Base-by-base conservation (phyloP, 2,797 vertebrate species). In the Adrianichthys oophorus region DNA sequence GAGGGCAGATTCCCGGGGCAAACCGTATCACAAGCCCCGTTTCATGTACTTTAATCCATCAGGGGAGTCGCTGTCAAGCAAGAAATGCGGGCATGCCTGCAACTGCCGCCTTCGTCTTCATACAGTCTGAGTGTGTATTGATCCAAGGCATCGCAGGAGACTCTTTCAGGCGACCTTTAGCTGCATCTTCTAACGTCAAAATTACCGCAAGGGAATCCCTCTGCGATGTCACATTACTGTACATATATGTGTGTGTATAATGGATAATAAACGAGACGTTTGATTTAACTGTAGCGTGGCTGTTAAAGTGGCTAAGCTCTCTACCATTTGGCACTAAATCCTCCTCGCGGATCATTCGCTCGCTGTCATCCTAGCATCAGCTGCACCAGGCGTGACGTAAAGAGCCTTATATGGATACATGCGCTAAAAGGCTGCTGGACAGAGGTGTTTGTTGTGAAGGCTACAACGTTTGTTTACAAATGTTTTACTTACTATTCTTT, bases 301-400 rank as follows among this genome's bases (percentile, higher is more conserved):
- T 62, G 72, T 44, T 58, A 61, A 46, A 69, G 29, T 23, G 64
- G 68, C 73, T 79, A 59, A 76, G 74, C 77, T 77, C n/a, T 74
- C 78, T 82, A 74, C 83, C 85, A 76, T 88, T 89, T 85, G 85
- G 79, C 60, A 77, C 89, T 85, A 85, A 83, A 83, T 86, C 85
- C 83, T 72, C 59, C 82, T 83, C 80, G 62, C 80, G 77, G 73
- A 83, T 87, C 72, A 81, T 87, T 72, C 84, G 82, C 82, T 62
- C 59, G 61, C 78, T 85, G 88, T 90, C 87, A 82, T 78, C 73
- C 78, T 46, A 52, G 85, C 86, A 89, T 87, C 87, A 90, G 89
- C 89, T 85, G 89, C 86, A 74, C 81, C 78, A 81, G 79, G 64
- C 58, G 2, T 91, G 90, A 92, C 90, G 90, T 91, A 89, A 59